These are phyloP conservation scores for Huso huso DNA, from an alignment of 2,797 vertebrate genomes.

Conservation along the genomic window DNA sequence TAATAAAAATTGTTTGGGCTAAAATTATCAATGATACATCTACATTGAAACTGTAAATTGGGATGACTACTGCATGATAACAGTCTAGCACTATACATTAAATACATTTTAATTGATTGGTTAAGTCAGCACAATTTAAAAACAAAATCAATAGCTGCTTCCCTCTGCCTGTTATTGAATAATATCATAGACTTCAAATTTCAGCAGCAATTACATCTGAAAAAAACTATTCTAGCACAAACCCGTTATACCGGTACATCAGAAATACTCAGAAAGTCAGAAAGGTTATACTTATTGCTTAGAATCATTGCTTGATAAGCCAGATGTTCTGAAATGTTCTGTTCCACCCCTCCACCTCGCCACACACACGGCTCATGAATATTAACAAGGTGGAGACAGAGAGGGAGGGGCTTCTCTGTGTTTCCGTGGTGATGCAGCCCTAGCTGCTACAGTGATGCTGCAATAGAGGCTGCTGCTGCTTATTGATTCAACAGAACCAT, in stretches of 20 bases:
- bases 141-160: not conserved
- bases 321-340: slow-evolving; percentile 19
- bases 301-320: not conserved
- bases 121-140: not conserved
- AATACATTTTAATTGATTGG: not conserved
- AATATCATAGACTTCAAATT: slow-evolving; percentile 4
- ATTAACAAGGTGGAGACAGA: slow-evolving; percentile 34
- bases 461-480: slow-evolving; percentile 23
- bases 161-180: not conserved
- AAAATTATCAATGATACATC: no score
- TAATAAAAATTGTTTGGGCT: no score
- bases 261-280: slow-evolving; percentile 18
- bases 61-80: no score
- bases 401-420: slow-evolving; percentile 42
- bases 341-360: slow-evolving; percentile 16
- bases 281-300: slow-evolving; percentile 20
- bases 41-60: no score
- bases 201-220: not conserved
- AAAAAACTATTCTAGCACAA: not conserved
- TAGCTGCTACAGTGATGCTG: slow-evolving; percentile 21
- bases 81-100: no score
- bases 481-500: slow-evolving; percentile 58
- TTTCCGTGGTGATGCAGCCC: slow-evolving; percentile 42
- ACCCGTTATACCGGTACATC: slow-evolving; percentile 10
- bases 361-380: slow-evolving; percentile 42